phyloP scores from a whole-genome alignment of 2,888 invertebrate species.

The Aricia artaxerxes region DNA sequence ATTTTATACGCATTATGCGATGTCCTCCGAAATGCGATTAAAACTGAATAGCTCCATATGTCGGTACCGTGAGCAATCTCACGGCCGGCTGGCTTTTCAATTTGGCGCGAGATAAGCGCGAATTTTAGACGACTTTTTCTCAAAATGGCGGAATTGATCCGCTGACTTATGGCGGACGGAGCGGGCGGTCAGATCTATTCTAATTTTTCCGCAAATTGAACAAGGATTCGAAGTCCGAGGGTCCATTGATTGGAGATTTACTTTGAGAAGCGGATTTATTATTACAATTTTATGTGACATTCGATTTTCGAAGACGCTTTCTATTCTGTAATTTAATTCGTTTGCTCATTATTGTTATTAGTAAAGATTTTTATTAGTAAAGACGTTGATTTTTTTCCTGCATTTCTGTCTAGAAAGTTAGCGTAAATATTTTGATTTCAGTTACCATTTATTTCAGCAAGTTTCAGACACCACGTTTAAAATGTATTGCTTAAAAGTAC shows the following conservation, averaged over 20 bases:
- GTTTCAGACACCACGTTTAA: not conserved
- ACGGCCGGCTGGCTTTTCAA: slow-evolving; percentile 79
- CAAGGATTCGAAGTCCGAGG: slow-evolving; percentile 37
- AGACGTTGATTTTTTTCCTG: too few relatives aligned
- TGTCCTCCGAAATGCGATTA: slow-evolving; percentile 80
- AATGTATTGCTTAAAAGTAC: too few relatives aligned
- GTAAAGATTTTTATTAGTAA: not conserved
- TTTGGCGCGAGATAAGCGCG: slow-evolving; percentile 78
- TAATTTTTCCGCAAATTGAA: slow-evolving; percentile 42
- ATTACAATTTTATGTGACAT: slow-evolving; percentile 13
- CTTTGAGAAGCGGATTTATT: slow-evolving; percentile 10
- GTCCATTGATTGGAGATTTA: slow-evolving; percentile 34
- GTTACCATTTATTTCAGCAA: not conserved
- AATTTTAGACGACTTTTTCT: slow-evolving; percentile 76
- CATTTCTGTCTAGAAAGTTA: not conserved
- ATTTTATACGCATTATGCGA: slow-evolving; percentile 73
- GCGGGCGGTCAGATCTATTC: slow-evolving; percentile 64
- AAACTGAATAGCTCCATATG: slow-evolving; percentile 80
- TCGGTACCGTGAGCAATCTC: slow-evolving; percentile 75
- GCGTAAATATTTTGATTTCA: not conserved
- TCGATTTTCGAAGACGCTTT: not conserved
- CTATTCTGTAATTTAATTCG: not conserved
- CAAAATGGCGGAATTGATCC: slow-evolving; percentile 77
- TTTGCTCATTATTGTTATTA: not conserved
- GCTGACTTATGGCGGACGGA: slow-evolving; percentile 73